phyloP scores from a whole-genome alignment of 35 echinoderm and acorn worm genomes.

The Heliocidaris erythrogramma region DNA sequence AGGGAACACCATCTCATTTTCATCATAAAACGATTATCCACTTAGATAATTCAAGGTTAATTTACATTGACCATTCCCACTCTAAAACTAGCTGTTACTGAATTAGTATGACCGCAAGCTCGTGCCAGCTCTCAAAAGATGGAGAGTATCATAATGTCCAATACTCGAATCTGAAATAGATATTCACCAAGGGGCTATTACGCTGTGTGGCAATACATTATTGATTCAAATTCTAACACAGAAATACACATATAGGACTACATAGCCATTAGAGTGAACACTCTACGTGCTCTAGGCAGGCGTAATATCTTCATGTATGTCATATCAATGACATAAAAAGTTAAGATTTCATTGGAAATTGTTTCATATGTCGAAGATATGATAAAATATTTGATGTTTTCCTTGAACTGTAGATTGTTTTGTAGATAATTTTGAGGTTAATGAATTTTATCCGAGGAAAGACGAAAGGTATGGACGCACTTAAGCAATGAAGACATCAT shows the following conservation, averaged over 20 bases:
- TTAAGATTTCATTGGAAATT: not conserved
- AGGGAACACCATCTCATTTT: not conserved
- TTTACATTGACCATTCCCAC: not conserved
- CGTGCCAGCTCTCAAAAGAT: no score
- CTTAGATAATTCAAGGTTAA: not conserved
- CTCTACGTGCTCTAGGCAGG: no score
- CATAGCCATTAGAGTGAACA: not conserved
- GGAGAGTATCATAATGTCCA: no score
- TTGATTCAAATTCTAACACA: not conserved
- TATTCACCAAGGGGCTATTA: no score
- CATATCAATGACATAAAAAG: not conserved
- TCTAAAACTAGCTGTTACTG: no score
- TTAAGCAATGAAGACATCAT: not conserved
- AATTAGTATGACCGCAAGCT: no score
- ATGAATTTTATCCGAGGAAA: no score
- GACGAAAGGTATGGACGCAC: not conserved
- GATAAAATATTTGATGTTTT: not conserved
- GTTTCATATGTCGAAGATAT: not conserved
- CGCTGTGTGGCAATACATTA: not conserved
- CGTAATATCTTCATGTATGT: no score
- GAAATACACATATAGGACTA: not conserved
- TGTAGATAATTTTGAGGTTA: no score
- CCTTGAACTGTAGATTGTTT: no score
- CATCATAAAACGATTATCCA: not conserved
- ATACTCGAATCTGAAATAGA: no score